phyloP scores from a whole-genome alignment of 2,797 vertebrate genomes.

The Epinephelus awoara region DNA sequence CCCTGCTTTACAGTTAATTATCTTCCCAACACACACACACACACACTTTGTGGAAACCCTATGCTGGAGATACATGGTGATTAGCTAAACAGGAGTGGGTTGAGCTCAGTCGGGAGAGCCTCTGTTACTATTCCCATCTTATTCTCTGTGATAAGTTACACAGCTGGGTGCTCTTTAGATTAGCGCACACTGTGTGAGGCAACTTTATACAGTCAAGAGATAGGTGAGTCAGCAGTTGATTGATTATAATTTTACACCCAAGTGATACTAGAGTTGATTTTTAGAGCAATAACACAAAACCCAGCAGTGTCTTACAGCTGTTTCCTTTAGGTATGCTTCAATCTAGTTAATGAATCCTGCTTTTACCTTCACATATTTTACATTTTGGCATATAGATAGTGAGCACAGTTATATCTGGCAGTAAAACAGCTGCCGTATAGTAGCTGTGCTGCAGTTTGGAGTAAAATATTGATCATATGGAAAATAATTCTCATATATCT shows the following conservation, averaged over 20 bases:
- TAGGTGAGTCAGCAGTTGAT: slow-evolving; percentile 5
- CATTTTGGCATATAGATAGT: background rate
- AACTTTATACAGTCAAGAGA: slow-evolving; percentile 4
- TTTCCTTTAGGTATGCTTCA: background rate
- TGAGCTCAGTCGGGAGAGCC: slow-evolving; percentile 1
- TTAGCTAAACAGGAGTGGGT: slow-evolving; percentile 35
- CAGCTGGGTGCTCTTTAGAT: slow-evolving; percentile 25
- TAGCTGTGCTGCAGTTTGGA: background rate
- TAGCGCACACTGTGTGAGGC: background rate
- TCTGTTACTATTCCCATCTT: slow-evolving; percentile 33
- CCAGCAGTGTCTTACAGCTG: background rate
- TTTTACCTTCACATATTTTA: background rate
- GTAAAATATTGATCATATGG: background rate
- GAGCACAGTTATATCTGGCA: background rate
- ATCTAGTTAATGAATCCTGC: background rate
- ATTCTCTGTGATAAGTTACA: slow-evolving; percentile 21
- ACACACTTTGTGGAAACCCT: slow-evolving; percentile 10
- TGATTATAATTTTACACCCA: background rate
- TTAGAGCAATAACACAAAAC: background rate
- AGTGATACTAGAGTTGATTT: slow-evolving; percentile 1
- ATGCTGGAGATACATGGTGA: slow-evolving; percentile 22
- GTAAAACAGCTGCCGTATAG: background rate
- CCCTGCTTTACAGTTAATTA: slow-evolving; percentile 67
- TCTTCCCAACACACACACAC: slow-evolving; percentile 8
- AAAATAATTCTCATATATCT: background rate